Conservation (phyloP, 2,113 vertebrate species). For the Nibea coibor region DNA sequence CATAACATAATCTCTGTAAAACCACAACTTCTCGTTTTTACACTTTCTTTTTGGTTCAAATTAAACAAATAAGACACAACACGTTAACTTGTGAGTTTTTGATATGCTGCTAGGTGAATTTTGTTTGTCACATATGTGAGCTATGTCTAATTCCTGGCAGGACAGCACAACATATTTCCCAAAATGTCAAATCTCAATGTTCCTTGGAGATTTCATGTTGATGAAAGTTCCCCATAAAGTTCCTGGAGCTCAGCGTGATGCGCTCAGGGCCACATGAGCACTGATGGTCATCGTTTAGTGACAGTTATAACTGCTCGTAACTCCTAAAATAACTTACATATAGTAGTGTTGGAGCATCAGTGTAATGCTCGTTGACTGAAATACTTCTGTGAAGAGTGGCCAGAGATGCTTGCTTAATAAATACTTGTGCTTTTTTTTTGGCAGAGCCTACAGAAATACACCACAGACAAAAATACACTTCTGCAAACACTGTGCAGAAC, state of each 20-base stretch:
- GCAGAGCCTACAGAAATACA: no score
- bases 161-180: not conserved
- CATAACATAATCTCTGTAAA: not conserved
- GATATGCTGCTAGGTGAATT: not conserved
- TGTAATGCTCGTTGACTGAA: not conserved
- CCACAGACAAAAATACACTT: not conserved
- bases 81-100: not conserved
- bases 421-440: not conserved
- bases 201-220: not conserved
- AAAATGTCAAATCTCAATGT: not conserved
- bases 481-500: conserved; percentile 2
- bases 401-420: not conserved
- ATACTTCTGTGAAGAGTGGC: not conserved
- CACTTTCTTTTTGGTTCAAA: not conserved
- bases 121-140: not conserved
- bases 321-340: conserved; percentile 1
- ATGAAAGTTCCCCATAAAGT: not conserved
- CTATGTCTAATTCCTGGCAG: not conserved
- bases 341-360: not conserved
- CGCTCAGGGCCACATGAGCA: not conserved
- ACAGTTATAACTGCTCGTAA: not conserved
- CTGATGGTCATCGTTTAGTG: not conserved
- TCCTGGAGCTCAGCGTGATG: not conserved
- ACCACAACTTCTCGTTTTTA: not conserved
- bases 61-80: not conserved